phyloP scores from a whole-genome alignment of 2,113 vertebrate species.

The Neodon shergylaensis region DNA sequence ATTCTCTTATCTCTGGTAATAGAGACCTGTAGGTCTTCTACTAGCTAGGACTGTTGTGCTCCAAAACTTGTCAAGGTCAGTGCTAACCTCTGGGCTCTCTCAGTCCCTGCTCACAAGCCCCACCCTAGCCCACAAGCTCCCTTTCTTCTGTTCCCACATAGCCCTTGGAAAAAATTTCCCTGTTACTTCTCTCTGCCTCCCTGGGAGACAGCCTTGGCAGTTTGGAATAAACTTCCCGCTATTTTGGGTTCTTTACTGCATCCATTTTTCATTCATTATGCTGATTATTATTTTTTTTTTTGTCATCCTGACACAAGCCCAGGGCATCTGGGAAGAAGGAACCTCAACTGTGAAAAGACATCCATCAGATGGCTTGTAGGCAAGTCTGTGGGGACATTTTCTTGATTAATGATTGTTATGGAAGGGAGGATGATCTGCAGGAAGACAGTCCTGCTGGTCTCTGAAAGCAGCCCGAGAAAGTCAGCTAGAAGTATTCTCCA shows the following conservation, averaged over 20 bases:
- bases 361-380: neutral
- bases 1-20: too few relatives aligned
- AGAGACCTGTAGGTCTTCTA: too few relatives aligned
- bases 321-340: neutral
- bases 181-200: too few relatives aligned
- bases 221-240: too few relatives aligned
- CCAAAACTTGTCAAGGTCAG: too few relatives aligned
- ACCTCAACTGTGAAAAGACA: neutral
- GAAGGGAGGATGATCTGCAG: neutral
- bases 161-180: too few relatives aligned
- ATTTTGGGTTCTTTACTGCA: neutral
- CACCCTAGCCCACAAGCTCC: too few relatives aligned
- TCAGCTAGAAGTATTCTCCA: neutral
- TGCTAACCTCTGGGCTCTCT: too few relatives aligned
- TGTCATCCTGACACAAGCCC: neutral
- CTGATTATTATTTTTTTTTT: neutral
- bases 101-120: too few relatives aligned
- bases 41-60: too few relatives aligned
- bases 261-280: neutral
- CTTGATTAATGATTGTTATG: neutral
- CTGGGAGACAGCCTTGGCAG: too few relatives aligned
- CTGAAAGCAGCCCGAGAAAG: neutral
- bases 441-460: neutral
- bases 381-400: neutral
- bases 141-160: too few relatives aligned